These are phyloP conservation scores for Trichogramma pretiosum DNA, from an alignment of 1,140 invertebrate species.

Conservation along the genomic window DNA sequence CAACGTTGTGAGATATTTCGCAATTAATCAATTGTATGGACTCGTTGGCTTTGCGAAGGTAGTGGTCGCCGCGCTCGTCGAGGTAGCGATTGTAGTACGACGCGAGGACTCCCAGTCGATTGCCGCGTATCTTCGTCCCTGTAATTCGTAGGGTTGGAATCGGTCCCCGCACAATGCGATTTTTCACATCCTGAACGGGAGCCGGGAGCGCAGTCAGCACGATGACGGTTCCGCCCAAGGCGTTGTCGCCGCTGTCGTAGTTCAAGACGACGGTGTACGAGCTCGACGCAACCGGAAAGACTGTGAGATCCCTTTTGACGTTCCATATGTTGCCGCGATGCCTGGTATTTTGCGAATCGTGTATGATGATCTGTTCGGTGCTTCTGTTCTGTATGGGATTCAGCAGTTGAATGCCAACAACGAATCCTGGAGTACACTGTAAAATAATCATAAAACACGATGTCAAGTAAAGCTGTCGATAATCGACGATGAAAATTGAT, in stretches of 20 bases:
- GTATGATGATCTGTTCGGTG: constrained; percentile 69
- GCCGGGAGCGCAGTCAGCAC: constrained; percentile 67
- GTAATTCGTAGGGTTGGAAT: constrained; percentile 62
- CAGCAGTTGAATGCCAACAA: constrained; percentile 71
- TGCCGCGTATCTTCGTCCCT: constrained; percentile 69
- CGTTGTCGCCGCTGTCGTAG: constrained; percentile 69
- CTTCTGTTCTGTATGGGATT: constrained; percentile 83
- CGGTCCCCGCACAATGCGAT: constrained; percentile 64
- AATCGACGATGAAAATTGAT: not conserved
- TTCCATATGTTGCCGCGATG: constrained; percentile 58
- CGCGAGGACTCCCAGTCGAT: constrained; percentile 70
- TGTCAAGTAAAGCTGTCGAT: not conserved
- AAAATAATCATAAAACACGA: constrained; percentile 41
- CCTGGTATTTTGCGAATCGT: constrained; percentile 61
- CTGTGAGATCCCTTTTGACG: constrained; percentile 68
- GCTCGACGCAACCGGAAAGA: constrained; percentile 79
- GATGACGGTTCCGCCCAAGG: constrained; percentile 74
- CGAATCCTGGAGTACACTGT: constrained; percentile 64
- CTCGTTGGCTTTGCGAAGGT: constrained; percentile 79
- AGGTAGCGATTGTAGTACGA: constrained; percentile 85
- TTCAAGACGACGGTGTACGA: constrained; percentile 74
- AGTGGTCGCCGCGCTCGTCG: constrained; percentile 75
- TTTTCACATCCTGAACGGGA: constrained; percentile 54
- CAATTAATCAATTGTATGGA: constrained; percentile 70
- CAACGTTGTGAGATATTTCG: constrained; percentile 69